A percentile compares a stretch with the other conserved stretches of the same genome.
phyloP scores from a whole-genome alignment of 2,113 vertebrate species.

The Coracopsis vasa region DNA sequence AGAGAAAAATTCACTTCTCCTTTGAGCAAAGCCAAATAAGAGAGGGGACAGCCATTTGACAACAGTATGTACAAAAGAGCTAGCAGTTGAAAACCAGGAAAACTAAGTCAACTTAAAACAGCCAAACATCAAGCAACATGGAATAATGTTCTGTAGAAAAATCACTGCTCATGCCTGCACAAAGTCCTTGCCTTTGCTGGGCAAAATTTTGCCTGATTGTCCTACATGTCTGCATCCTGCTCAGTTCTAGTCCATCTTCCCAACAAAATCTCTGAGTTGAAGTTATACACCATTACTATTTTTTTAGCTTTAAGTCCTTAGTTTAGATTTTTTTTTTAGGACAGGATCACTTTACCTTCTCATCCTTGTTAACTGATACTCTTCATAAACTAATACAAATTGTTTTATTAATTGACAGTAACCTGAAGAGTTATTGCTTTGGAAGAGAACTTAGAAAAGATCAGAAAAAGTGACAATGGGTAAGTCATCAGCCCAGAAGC shows the following conservation, averaged over 20 bases:
- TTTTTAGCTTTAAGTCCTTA: background rate
- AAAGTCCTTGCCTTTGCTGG: background rate
- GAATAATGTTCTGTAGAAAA: background rate
- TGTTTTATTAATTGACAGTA: background rate
- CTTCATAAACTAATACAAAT: background rate
- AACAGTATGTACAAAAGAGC: background rate
- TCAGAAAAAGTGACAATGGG: background rate
- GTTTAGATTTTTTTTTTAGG: background rate
- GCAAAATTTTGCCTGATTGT: background rate
- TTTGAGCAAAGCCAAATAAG: background rate
- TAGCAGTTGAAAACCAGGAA: constrained; percentile 17
- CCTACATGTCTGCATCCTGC: background rate
- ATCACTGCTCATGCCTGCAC: background rate
- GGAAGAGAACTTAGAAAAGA: background rate
- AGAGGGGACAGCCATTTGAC: background rate
- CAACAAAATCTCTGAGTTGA: background rate
- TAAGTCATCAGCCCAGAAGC: background rate
- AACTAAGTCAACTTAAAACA: background rate
- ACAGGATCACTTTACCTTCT: background rate
- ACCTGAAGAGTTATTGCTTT: background rate
- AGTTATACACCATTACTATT: background rate
- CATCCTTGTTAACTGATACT: background rate
- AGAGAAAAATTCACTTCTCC: background rate
- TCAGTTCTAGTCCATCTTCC: background rate
- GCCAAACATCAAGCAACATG: background rate